Evolutionary conservation across 2,797 vertebrate species (phyloP).

Genomic region (Botia almorhae): DNA sequence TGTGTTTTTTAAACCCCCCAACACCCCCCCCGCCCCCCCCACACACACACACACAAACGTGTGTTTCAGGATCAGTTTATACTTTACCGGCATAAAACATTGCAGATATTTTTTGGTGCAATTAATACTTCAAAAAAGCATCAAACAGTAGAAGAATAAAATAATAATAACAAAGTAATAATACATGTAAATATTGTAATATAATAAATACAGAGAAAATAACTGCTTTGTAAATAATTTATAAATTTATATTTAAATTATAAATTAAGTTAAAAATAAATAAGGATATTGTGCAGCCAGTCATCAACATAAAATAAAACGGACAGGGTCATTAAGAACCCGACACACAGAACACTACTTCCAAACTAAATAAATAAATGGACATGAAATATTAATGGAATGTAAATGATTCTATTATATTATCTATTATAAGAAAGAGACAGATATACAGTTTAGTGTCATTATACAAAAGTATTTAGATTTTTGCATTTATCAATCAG

Average conservation of each 20-base stretch:
- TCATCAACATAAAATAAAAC: background rate
- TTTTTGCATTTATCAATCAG: too few relatives aligned
- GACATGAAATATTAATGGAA: background rate
- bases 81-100: background rate
- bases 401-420: background rate
- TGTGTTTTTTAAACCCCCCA: conserved; percentile 76
- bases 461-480: too few relatives aligned
- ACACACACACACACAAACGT: background rate
- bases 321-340: background rate
- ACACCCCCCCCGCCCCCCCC: conserved; percentile 44
- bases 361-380: background rate
- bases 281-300: background rate
- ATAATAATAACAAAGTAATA: background rate
- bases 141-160: background rate
- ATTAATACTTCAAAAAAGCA: too few relatives aligned
- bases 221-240: too few relatives aligned
- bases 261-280: too few relatives aligned
- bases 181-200: background rate
- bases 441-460: too few relatives aligned
- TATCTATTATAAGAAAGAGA: too few relatives aligned
- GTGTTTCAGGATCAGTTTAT: background rate
- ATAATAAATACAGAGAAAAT: too few relatives aligned
- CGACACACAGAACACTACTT: background rate
- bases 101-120: background rate
- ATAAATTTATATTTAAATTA: too few relatives aligned